Evolutionary conservation across 2,888 invertebrate species (phyloP), one percentile per base, ranked within the genome.

Genomic region (Rotaria magnacalcarata): DNA sequence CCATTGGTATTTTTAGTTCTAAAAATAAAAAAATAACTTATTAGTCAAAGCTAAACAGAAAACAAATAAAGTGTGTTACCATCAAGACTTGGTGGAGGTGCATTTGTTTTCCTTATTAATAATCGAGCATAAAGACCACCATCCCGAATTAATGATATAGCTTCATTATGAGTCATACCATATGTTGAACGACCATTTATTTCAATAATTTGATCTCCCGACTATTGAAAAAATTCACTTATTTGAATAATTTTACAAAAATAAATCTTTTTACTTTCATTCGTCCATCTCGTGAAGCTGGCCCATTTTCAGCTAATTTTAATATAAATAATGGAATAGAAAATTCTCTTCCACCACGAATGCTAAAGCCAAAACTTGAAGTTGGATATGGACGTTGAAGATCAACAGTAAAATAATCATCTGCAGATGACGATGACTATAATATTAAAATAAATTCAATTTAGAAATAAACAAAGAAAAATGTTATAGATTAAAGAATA

Each of bases 241-340:
- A 43, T 43, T 14, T 24, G 16, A 27, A 43, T 47, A 7, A 47
- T 47, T 47, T 47, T 47, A 43, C 2, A 24, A 43, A 24, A 8
- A 19, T 6, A 75, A 34, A 34, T 34, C 34, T 34, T 34, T 80
- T 47, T 80, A 91, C 91, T 89, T 89, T 88, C 52, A 91, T 88
- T 88, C 90, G 88, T 24, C 90, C 89, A 87, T 91, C 91, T 43
- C 90, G 60, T 87, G 90, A 89, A 5, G 92, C 92, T 1, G 92
- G 91, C 24, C 92, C 92, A 60, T 92, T 92, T 74, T 94, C 94
- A 16, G 94, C 94, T 87, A 94, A 94, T 88, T 94, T 92, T 84
- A 94, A 91, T 34, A 94, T 94, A 90, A 94, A 94, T 87, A 94
- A 90, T 16, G 94, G 94, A 94, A 94, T 94, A 89, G 94, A 93